Evolutionary conservation across 2,888 invertebrate genomes (phyloP), one percentile per base, ranked within the genome.

Genomic region (Zaprionus obscuricornis): DNA sequence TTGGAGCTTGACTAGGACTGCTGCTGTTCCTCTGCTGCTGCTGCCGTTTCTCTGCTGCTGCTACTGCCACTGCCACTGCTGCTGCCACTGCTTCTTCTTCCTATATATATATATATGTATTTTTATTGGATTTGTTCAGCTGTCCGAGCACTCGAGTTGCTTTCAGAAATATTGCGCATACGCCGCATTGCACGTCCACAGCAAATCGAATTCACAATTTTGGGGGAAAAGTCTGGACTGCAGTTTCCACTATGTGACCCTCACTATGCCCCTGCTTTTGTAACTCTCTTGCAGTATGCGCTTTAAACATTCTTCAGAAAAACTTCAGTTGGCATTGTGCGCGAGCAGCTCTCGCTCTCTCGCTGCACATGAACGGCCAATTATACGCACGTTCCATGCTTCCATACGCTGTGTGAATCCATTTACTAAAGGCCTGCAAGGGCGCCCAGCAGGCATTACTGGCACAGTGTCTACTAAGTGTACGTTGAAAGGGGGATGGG

Each of bases 331-430:
- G 22, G 22, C 43, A 57, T 39, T 54, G 39, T 40, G 49, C 46
- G 68, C 55, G 66, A 43, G 52, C 70, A 64, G 45, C 45, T n/a
- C n/a, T n/a, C n/a, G n/a, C n/a, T n/a, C n/a, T n/a, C n/a, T 72
- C 64, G 59, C 40, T 78, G 67, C 77, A 75, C 81, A 76, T 79
- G 84, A 77, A 57, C 73, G 73, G 73, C 56, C 76, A 69, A 74
- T 66, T 73, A 63, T 55, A 57, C 59, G 69, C 77, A 65, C 60
- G 60, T 49, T 55, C 39, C 67, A 52, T 51, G 57, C 47, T 54
- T n/a, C n/a, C n/a, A n/a, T n/a, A n/a, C n/a, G n/a, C n/a, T n/a
- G n/a, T n/a, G 54, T 42, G 57, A 58, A 47, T 46, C 29, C 34
- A 50, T 49, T 36, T 33, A 54, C 66, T 46, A 36, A 40, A 34